phyloP scores from a whole-genome alignment of 2,113 vertebrate genomes.

The Microtus ochrogaster region DNA sequence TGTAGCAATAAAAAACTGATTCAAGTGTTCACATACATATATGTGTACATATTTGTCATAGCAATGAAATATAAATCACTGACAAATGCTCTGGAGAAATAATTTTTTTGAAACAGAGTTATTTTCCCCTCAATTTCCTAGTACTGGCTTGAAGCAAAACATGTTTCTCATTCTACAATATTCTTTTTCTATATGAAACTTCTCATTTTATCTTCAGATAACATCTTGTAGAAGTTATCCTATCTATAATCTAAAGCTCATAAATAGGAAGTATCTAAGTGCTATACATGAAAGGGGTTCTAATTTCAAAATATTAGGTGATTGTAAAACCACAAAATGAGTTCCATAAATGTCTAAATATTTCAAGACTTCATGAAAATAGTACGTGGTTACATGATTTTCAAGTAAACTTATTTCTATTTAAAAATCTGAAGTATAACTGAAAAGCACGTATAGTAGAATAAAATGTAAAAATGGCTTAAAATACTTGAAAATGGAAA shows the following conservation, averaged over 20 bases:
- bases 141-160: not conserved
- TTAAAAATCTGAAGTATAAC: not conserved
- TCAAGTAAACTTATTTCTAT: not conserved
- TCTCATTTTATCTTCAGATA: slow-evolving; percentile 20
- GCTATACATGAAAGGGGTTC: not conserved
- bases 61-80: not conserved
- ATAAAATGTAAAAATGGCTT: not conserved
- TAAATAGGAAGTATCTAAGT: not conserved
- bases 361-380: not conserved
- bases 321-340: not conserved
- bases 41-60: not conserved
- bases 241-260: slow-evolving; percentile 7
- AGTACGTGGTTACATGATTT: not conserved
- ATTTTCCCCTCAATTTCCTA: not conserved
- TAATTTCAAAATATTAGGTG: not conserved
- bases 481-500: not conserved
- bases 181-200: not conserved
- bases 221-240: not conserved
- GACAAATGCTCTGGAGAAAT: not conserved
- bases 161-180: not conserved
- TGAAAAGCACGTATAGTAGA: not conserved
- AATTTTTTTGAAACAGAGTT: not conserved
- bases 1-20: not conserved
- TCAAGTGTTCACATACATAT: rapidly evolving
- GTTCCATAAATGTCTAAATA: not conserved